Base-by-base conservation (phyloP, 2,888 invertebrate species). In the Volucella zonaria region DNA sequence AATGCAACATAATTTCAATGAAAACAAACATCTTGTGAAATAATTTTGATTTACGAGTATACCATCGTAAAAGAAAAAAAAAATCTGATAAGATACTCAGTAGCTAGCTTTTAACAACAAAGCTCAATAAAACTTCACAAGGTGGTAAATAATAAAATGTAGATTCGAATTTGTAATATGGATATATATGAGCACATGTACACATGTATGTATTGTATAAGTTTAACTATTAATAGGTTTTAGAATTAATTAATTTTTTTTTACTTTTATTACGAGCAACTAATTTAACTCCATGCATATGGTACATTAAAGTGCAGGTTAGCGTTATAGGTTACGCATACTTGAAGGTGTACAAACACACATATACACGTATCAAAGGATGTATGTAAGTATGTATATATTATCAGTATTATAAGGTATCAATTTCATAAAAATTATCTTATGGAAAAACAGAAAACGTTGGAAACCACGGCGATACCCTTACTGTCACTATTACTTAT, bases 361-460 rank as follows among this genome's bases (percentile, higher is more conserved):
- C 31, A 31, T 31, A 6, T 31, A 31, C 31, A 31, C 31, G 6
- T 31, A 31, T 6, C 6, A 31, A 31, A 31, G 31, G 31, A 6
- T 31, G 6, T 31, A 31, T 31, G 6, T 6, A 31, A 1, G 31
- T 3, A 47, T 62, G 12, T 64, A 4, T 42, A 59, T 51, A 42
- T 31, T 59, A 6, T 70, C n/a, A 11, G 23, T 52, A 43, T 52
- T 43, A 1, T 51, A 71, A 71, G 11, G 40, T 58, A 71, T n/a
- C 18, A 49, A 9, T 38, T 73, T 43, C 12, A 45, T 3, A 54
- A 15, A 61, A 54, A 18, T 68, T 73, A 47, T 62, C 45, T 61
- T 18, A 45, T 45, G 54, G 59, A 61, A 70, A 61, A 14, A 47
- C 51, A 18, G 4, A 15, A 52, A 31, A n/a, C 62, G 52, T 62